Evolutionary conservation across 2,113 vertebrate genomes (phyloP), one percentile per base, ranked within the genome.

Genomic region (Blennius ocellaris): DNA sequence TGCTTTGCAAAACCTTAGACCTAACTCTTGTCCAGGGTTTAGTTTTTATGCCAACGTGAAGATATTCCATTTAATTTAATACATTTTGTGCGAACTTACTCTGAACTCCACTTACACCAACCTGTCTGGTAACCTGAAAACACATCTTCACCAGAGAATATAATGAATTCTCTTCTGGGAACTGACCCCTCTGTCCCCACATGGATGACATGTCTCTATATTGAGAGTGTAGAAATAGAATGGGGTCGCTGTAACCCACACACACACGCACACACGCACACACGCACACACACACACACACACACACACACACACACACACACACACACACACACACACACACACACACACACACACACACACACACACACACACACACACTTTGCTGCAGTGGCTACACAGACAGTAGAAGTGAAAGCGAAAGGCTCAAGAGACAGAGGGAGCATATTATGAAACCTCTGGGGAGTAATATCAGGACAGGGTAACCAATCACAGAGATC

Each of bases 391-490:
- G 50, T 57, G 41, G 44, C 58, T 53, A 80, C 44, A 68, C 59
- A 38, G 68, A 41, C 55, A 49, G 63, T 53, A 40, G 66, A 48
- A 53, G 69, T 54, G 58, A 79, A 64, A 63, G 45, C 68, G 78
- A 84, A 5, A 11, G 48, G 15, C 68, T 51, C 40, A 53, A 65
- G 60, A 76, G 83, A 70, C 11, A 64, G 73, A 51, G 55, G 53
- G 60, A 60, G 54, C 68, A 59, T 84, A 81, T 80, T 67, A 78
- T 80, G 63, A 78, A 80, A 71, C 75, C 63, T 81, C 69, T 81
- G 78, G 71, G 54, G 61, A 75, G 73, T 74, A 60, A 87, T 85
- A 83, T 84, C 67, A 65, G 64, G 45, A 82, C 81, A 81, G 37
- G 61, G 36, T 47, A 60, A 40, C 67, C 83, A 83, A 86, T 88